Evolutionary conservation across 2,113 vertebrate genomes (phyloP).

Genomic region (Platysternon megacephalum): DNA sequence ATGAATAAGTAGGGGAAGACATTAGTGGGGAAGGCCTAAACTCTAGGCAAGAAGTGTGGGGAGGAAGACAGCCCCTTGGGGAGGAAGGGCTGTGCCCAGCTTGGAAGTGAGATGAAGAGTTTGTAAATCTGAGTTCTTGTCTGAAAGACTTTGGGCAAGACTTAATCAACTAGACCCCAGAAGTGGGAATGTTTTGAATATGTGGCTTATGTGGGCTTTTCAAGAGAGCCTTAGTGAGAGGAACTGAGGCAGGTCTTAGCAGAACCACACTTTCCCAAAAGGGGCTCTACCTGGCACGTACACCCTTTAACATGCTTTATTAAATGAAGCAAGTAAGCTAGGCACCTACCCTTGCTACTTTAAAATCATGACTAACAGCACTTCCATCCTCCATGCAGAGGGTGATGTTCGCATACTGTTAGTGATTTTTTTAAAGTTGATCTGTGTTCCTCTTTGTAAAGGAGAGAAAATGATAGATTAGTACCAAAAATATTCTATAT

Average conservation of each 20-base stretch:
- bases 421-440: background rate
- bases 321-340: background rate
- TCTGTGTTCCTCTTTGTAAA: background rate
- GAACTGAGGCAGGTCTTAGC: background rate
- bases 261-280: background rate
- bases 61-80: background rate
- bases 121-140: background rate
- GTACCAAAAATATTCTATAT: background rate
- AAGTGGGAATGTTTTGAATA: too few relatives aligned
- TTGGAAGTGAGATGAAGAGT: background rate
- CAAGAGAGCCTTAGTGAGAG: background rate
- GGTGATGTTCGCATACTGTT: background rate
- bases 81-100: background rate
- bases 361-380: background rate
- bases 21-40: background rate
- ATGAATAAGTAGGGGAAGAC: background rate
- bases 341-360: background rate
- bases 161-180: background rate
- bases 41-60: background rate
- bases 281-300: background rate
- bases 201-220: background rate
- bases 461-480: background rate
- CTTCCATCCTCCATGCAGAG: background rate
- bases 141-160: background rate
- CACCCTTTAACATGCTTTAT: background rate